These are phyloP conservation scores for Peromyscus melanophrys DNA, from an alignment of 2,797 vertebrate species.

Conservation along the genomic window DNA sequence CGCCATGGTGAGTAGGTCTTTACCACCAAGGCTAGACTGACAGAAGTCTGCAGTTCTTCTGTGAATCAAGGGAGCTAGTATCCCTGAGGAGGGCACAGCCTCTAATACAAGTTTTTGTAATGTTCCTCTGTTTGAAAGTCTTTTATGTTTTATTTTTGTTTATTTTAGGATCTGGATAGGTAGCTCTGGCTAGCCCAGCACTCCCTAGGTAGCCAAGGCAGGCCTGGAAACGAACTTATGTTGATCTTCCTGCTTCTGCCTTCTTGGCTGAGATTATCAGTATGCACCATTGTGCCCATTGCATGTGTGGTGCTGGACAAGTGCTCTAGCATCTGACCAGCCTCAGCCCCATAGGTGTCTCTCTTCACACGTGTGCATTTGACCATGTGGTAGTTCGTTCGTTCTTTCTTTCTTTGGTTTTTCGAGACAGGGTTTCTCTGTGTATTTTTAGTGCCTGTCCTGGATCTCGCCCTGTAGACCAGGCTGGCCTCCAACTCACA, in stretches of 20 bases:
- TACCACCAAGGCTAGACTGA: not conserved
- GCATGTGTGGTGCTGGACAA: not conserved
- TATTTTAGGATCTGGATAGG: not conserved
- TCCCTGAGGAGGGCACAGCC: not conserved
- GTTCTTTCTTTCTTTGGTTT: too few species aligned
- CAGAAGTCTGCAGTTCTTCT: not conserved
- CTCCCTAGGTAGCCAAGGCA: not conserved
- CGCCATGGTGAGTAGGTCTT: constrained; percentile 93
- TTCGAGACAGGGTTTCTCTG: too few species aligned
- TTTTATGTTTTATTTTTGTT: not conserved
- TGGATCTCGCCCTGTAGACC: too few species aligned
- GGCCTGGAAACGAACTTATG: not conserved
- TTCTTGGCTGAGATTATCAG: not conserved
- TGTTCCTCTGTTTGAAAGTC: not conserved
- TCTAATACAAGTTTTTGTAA: not conserved
- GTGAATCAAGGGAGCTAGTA: constrained; percentile 1
- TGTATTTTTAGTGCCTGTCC: too few species aligned
- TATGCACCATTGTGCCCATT: not conserved
- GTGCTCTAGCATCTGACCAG: not conserved
- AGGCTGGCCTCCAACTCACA: too few species aligned
- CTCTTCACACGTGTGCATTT: not conserved
- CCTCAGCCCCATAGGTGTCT: not conserved
- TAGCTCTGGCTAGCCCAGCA: not conserved
- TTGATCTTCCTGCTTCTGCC: not conserved
- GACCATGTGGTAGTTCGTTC: too few species aligned